These are phyloP conservation scores for Capitella teleta DNA, from an alignment of 1,140 invertebrate genomes.

Conservation along the genomic window DNA sequence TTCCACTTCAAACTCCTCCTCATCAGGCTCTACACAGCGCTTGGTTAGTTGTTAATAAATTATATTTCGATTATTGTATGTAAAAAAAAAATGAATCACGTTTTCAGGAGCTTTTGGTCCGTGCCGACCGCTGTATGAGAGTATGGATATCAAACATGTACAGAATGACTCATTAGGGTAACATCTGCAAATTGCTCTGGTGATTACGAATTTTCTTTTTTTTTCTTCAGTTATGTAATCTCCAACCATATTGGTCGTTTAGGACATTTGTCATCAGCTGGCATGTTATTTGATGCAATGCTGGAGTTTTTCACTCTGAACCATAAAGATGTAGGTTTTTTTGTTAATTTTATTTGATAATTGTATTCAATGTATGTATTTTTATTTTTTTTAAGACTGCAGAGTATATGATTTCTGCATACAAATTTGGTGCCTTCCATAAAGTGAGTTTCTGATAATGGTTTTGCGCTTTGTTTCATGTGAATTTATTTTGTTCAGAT, in stretches of 20 bases:
- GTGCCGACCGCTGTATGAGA: slow-evolving; percentile 55
- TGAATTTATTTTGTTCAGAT: slow-evolving; percentile 43
- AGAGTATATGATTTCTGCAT: slow-evolving; percentile 80
- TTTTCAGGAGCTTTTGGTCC: slow-evolving; percentile 53
- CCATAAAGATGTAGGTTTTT: slow-evolving; percentile 63
- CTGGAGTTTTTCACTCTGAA: slow-evolving; percentile 76
- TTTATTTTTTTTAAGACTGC: slow-evolving; percentile 68
- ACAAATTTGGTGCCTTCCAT: slow-evolving; percentile 88
- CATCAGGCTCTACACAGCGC: slow-evolving; percentile 57
- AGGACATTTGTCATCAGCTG: slow-evolving; percentile 55
- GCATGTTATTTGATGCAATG: slow-evolving; percentile 55
- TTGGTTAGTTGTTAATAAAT: slow-evolving; percentile 46
- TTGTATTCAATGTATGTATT: no score
- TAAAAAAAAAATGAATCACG: neutral
- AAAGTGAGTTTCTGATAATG: no score
- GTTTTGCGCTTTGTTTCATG: no score
- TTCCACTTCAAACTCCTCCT: slow-evolving; percentile 65
- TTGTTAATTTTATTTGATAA: no score
- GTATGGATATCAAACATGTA: slow-evolving; percentile 83
- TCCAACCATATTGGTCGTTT: slow-evolving; percentile 57
- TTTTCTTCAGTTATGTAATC: slow-evolving; percentile 56
- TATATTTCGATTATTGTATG: neutral
- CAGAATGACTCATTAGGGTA: slow-evolving; percentile 74
- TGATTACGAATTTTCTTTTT: neutral
- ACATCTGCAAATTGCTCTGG: slow-evolving; percentile 1